phyloP scores from a whole-genome alignment of 1,140 invertebrate genomes.

The Drosophila tani region DNA sequence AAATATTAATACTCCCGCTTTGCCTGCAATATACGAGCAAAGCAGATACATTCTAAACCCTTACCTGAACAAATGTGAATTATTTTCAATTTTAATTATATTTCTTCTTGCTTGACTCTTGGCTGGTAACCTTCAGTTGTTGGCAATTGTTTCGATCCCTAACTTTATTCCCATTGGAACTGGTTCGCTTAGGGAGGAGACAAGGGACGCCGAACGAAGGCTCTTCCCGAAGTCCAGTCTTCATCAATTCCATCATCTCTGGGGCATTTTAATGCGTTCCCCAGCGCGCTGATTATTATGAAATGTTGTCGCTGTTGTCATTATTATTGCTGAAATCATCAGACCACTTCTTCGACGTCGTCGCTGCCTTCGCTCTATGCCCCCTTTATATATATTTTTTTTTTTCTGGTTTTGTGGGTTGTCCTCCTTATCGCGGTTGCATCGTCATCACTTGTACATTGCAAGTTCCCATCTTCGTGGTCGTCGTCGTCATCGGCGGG shows the following conservation, averaged over 20 bases:
- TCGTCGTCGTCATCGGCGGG: slow-evolving; percentile 24
- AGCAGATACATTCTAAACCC: background rate
- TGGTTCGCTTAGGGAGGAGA: background rate
- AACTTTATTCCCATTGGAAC: slow-evolving; percentile 3
- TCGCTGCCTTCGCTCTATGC: background rate
- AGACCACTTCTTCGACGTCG: slow-evolving; percentile 25
- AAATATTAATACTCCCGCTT: background rate
- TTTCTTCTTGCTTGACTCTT: background rate
- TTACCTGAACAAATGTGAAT: background rate
- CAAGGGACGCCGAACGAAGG: background rate
- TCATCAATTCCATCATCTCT: slow-evolving; percentile 52
- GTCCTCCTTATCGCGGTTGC: slow-evolving; percentile 39
- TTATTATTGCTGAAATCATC: slow-evolving; percentile 40
- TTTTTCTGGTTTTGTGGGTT: slow-evolving; percentile 5
- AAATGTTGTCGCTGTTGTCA: slow-evolving; percentile 62
- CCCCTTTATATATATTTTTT: background rate
- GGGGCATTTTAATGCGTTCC: slow-evolving; percentile 47
- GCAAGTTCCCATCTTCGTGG: slow-evolving; percentile 26
- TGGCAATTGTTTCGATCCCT: background rate
- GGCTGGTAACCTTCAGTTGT: slow-evolving; percentile 4
- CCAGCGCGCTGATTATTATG: slow-evolving; percentile 60
- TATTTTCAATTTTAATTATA: background rate
- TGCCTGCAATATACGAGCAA: background rate
- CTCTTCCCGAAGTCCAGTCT: slow-evolving; percentile 16
- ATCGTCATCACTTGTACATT: slow-evolving; percentile 33